Evolutionary conservation across 2,113 vertebrate genomes (phyloP).

Genomic region (Rhea americana): DNA sequence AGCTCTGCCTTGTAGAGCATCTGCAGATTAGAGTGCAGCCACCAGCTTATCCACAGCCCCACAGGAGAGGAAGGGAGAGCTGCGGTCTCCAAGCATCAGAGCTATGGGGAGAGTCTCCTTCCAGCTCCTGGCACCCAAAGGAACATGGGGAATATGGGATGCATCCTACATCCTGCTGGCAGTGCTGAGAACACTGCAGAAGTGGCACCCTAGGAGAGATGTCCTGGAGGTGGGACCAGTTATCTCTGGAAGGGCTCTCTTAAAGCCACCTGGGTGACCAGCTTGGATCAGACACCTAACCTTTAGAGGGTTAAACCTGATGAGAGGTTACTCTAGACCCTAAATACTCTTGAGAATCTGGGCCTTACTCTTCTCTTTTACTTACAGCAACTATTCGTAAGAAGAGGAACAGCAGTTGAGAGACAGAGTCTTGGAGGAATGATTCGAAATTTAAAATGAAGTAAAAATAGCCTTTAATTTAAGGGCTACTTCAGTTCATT

Average conservation of each 20-base stretch:
- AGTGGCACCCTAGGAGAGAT: background rate
- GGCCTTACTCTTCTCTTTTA: background rate
- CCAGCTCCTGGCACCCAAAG: background rate
- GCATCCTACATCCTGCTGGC: background rate
- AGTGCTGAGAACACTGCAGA: background rate
- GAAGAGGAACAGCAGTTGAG: background rate
- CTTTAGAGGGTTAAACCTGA: background rate
- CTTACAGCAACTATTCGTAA: background rate
- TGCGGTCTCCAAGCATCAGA: fast-evolving
- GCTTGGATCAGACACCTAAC: background rate
- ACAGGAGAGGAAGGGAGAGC: background rate
- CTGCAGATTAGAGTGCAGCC: background rate
- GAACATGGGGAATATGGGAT: background rate
- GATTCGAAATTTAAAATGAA: background rate
- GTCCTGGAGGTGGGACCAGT: background rate
- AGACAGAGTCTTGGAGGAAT: background rate
- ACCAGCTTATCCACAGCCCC: background rate
- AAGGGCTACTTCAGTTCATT: background rate
- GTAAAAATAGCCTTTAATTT: background rate
- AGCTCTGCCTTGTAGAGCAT: background rate
- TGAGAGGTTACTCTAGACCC: fast-evolving
- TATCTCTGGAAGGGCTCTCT: background rate
- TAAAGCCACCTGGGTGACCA: background rate
- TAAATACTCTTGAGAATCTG: background rate
- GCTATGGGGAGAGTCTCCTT: fast-evolving